phyloP scores from a whole-genome alignment of 1,140 invertebrate genomes.

The Mactra quadrangularis region DNA sequence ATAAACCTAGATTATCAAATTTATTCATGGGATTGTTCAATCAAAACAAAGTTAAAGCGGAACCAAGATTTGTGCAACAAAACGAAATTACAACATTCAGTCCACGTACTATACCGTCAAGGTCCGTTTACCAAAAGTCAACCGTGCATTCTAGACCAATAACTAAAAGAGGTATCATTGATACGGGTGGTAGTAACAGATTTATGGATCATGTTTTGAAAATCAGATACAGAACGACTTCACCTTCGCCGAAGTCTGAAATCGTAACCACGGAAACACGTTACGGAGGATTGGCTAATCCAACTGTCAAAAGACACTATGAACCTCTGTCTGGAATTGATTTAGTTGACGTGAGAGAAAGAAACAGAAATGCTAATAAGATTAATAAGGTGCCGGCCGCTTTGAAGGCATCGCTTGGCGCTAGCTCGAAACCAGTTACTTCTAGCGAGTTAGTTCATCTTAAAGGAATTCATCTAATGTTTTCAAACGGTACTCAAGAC shows the following conservation, averaged over 20 bases:
- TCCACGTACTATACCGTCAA: neutral
- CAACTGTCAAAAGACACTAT: neutral
- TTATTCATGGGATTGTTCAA: neutral
- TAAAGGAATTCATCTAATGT: slow-evolving; percentile 39
- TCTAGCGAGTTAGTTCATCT: slow-evolving; percentile 23
- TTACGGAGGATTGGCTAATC: neutral
- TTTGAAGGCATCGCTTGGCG: neutral
- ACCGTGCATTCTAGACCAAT: slow-evolving; percentile 7
- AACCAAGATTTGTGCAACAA: neutral
- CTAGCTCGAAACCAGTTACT: neutral
- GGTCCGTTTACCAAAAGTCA: neutral
- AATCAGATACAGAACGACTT: slow-evolving; percentile 4
- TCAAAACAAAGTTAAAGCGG: neutral
- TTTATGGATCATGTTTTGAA: slow-evolving; percentile 17
- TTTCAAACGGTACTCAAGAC: slow-evolving; percentile 32
- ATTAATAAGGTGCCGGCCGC: neutral
- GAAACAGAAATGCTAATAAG: neutral
- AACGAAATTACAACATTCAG: neutral
- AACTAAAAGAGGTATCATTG: slow-evolving; percentile 10
- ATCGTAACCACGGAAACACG: neutral
- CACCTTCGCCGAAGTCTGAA: neutral
- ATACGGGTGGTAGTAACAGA: neutral
- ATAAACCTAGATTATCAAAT: neutral
- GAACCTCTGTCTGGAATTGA: slow-evolving; percentile 10
- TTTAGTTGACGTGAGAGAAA: neutral